Evolutionary conservation across 2,797 vertebrate genomes (phyloP).

Genomic region (Phataginus tetradactyla): DNA sequence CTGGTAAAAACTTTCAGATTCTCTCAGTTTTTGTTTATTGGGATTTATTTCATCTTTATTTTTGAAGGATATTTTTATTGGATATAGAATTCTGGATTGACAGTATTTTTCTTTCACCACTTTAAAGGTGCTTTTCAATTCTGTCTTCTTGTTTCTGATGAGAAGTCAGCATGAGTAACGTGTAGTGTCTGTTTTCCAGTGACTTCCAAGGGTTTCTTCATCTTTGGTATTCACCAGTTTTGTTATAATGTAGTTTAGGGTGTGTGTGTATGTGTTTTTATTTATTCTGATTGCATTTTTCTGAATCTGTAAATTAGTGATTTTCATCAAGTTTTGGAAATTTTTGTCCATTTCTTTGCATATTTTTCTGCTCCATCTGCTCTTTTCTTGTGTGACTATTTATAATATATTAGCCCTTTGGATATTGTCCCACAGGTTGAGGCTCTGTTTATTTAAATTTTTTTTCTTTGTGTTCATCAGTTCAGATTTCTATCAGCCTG

Average conservation of each 20-base stretch:
- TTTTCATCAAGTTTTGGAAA: background rate
- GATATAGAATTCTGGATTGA: background rate
- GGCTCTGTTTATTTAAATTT: background rate
- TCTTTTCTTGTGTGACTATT: background rate
- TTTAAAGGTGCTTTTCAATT: background rate
- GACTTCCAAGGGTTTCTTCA: background rate
- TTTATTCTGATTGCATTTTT: background rate
- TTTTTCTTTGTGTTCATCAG: background rate
- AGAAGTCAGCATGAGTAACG: background rate
- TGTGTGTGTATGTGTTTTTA: background rate
- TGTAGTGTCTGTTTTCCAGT: background rate
- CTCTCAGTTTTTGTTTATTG: background rate
- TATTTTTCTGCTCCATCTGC: background rate
- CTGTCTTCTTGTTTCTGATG: background rate
- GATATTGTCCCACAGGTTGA: background rate
- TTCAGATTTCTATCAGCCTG: background rate
- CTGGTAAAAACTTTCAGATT: background rate
- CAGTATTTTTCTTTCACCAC: background rate
- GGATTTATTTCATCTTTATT: background rate
- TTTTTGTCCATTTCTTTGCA: background rate
- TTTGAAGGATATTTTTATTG: background rate
- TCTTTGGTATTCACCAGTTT: background rate
- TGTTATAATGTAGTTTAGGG: background rate
- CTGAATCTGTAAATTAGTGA: background rate
- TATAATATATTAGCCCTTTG: background rate